Evolutionary conservation across 2,888 invertebrate species (phyloP).

Genomic region (Rhagium mordax): DNA sequence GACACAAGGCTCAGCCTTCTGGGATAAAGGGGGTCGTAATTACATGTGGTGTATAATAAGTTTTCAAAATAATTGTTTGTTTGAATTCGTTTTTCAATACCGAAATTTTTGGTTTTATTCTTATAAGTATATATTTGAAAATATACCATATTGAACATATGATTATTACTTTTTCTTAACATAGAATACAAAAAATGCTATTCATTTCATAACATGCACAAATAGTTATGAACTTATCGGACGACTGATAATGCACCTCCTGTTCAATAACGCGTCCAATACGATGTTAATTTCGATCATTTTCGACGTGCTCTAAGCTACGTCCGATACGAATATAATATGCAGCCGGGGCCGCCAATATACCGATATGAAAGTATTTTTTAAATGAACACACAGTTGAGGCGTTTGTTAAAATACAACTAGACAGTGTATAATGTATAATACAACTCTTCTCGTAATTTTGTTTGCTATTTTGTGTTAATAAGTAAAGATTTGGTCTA

Average conservation of each 20-base stretch:
- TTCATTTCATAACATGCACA: conserved; percentile 1
- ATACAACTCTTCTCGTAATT: no score
- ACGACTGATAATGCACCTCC: conserved; percentile 30
- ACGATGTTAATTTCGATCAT: not conserved
- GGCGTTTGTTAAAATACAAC: no score
- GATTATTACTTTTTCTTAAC: not conserved
- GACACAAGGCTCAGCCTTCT: no score
- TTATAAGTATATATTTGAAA: not conserved
- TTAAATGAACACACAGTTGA: no score
- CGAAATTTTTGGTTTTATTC: not conserved
- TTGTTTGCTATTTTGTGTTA: no score
- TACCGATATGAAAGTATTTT: no score
- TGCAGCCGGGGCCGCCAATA: no score
- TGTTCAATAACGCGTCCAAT: conserved; percentile 24
- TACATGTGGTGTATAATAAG: no score
- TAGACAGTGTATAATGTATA: no score
- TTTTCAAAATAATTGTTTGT: conserved; percentile 25
- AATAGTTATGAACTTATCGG: conserved; percentile 17
- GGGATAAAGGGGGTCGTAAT: no score
- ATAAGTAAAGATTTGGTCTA: no score
- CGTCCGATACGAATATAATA: not conserved
- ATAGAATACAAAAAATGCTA: not conserved
- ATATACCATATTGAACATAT: not conserved
- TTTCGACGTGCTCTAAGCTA: not conserved
- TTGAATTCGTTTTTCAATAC: not conserved